A percentile compares a stretch with the other conserved stretches of the same genome.
Conservation (phyloP, 1,140 invertebrate genomes). For the Cotesia typhae region DNA sequence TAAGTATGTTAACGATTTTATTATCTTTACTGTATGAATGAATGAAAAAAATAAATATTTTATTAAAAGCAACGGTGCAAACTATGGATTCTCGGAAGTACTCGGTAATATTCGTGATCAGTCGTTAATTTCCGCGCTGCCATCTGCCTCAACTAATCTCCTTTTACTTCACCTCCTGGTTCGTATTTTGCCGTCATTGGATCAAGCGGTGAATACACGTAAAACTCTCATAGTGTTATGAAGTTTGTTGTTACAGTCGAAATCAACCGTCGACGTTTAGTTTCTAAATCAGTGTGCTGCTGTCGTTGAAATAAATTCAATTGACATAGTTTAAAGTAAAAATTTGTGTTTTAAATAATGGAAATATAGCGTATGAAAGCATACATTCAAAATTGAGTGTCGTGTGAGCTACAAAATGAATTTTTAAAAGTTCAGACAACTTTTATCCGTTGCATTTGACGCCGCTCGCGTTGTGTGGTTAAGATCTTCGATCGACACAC, state of each 20-base stretch:
- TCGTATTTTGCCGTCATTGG: not conserved
- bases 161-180: not conserved
- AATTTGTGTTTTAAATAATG: not conserved
- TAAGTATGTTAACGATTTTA: no score
- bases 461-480: not conserved
- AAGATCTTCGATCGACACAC: slow-evolving; percentile 14
- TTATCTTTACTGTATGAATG: no score
- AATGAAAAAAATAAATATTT: no score
- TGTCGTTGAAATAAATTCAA: not conserved
- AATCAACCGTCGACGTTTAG: not conserved
- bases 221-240: slow-evolving; percentile 8
- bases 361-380: not conserved
- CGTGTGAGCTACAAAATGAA: not conserved
- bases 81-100: not conserved
- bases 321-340: not conserved
- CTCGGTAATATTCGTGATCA: not conserved
- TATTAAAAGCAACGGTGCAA: not conserved
- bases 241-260: not conserved
- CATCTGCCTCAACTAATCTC: not conserved
- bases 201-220: slow-evolving; percentile 11
- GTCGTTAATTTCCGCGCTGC: not conserved
- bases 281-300: not conserved
- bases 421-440: not conserved
- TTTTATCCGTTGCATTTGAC: not conserved
- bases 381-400: not conserved